phyloP scores from a whole-genome alignment of 2,888 invertebrate species.

The Hedychridium roseum region DNA sequence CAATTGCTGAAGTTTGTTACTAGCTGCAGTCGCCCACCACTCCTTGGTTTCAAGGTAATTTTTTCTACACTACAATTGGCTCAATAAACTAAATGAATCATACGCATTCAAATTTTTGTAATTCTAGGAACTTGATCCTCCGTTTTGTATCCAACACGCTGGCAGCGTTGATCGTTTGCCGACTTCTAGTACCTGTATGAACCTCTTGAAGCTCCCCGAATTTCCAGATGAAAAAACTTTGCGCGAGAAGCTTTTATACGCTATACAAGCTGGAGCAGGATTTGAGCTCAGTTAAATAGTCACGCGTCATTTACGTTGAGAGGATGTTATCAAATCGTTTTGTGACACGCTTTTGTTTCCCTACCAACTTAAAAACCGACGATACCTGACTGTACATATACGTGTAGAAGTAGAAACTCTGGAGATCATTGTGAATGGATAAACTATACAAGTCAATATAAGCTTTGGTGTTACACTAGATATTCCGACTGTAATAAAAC shows the following conservation, averaged over 20 bases:
- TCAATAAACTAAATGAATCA: too few relatives aligned
- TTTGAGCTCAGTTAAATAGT: conserved; percentile 87
- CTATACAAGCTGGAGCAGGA: conserved; percentile 94
- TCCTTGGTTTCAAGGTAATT: conserved; percentile 93
- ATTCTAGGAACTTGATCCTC: conserved; percentile 88
- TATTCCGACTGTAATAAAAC: too few relatives aligned
- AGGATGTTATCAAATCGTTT: not conserved
- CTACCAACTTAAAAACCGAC: conserved; percentile 1
- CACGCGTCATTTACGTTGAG: conserved; percentile 1
- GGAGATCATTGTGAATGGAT: conserved; percentile 8
- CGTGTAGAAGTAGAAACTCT: conserved; percentile 11
- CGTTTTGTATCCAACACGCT: conserved; percentile 95
- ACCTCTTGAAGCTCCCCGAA: conserved; percentile 94
- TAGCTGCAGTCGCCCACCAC: conserved; percentile 94
- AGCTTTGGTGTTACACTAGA: conserved; percentile 14
- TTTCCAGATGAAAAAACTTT: conserved; percentile 81
- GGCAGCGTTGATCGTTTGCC: conserved; percentile 91
- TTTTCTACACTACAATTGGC: conserved; percentile 1
- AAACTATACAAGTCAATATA: not conserved
- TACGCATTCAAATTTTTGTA: conserved; percentile 6
- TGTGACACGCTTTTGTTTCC: conserved; percentile 7
- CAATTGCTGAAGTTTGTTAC: conserved; percentile 97
- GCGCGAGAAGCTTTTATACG: conserved; percentile 86
- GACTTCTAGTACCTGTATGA: conserved; percentile 98
- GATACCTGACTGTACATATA: conserved; percentile 29